These are phyloP conservation scores for Acanthis flammea DNA, from an alignment of 2,797 vertebrate species.

Conservation along the genomic window DNA sequence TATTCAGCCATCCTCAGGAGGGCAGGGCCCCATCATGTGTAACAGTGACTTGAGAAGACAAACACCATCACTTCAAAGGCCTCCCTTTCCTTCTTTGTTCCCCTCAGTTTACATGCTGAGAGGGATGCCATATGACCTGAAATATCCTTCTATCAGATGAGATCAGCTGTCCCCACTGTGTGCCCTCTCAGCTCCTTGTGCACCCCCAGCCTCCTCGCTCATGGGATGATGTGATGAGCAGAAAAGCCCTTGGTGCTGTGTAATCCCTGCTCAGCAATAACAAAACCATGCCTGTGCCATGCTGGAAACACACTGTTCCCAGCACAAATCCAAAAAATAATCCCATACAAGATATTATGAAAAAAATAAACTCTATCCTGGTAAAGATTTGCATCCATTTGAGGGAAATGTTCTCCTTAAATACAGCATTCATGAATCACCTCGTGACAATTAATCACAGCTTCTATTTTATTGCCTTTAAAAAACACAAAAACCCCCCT, in stretches of 20 bases:
- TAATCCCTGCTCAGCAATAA: background rate
- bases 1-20: background rate
- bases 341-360: background rate
- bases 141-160: background rate
- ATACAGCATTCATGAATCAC: rapidly evolving
- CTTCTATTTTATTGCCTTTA: background rate
- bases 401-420: background rate
- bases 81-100: background rate
- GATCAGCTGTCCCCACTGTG: background rate
- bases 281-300: rapidly evolving
- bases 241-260: background rate
- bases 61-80: rapidly evolving
- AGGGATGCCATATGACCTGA: rapidly evolving
- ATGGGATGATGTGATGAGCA: background rate
- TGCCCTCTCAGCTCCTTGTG: background rate
- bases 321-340: background rate
- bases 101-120: background rate
- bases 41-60: background rate
- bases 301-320: background rate
- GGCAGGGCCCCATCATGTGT: background rate
- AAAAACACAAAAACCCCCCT: background rate
- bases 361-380: background rate
- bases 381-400: background rate
- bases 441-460: rapidly evolving
- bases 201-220: rapidly evolving